Percentiles rank a stretch among this genome's conserved stretches.
These are phyloP conservation scores for Chelonoidis abingdonii DNA, from an alignment of 2,113 vertebrate genomes.

Conservation along the genomic window DNA sequence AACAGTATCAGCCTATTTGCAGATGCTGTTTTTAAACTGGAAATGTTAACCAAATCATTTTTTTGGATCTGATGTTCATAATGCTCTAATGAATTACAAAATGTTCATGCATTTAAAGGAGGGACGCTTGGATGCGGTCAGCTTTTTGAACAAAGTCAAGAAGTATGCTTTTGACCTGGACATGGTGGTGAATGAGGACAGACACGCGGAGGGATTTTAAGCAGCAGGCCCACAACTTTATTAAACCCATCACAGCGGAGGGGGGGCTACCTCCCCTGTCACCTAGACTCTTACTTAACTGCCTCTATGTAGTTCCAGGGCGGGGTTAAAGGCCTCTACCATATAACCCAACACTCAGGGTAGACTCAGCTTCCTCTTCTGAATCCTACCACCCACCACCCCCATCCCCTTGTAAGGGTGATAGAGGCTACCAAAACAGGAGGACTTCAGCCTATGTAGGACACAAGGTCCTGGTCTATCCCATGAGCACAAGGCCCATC, in stretches of 20 bases:
- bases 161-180: not conserved
- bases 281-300: not conserved
- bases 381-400: not conserved
- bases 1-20: not conserved
- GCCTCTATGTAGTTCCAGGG: not conserved
- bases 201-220: not conserved
- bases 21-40: not conserved
- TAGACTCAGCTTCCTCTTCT: not conserved
- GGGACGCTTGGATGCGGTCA: not conserved
- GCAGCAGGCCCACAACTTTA: not conserved
- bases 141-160: not conserved
- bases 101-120: not conserved
- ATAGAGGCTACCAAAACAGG: not conserved
- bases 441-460: no score
- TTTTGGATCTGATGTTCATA: not conserved
- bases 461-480: no score
- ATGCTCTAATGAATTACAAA: not conserved
- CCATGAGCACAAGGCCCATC: no score
- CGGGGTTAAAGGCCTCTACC: not conserved
- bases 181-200: not conserved
- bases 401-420: not conserved
- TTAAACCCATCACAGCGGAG: not conserved
- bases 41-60: not conserved
- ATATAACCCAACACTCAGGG: not conserved
- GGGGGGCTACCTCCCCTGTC: not conserved